Conservation (phyloP, 2,797 vertebrate genomes). For the Falco columbarius region DNA sequence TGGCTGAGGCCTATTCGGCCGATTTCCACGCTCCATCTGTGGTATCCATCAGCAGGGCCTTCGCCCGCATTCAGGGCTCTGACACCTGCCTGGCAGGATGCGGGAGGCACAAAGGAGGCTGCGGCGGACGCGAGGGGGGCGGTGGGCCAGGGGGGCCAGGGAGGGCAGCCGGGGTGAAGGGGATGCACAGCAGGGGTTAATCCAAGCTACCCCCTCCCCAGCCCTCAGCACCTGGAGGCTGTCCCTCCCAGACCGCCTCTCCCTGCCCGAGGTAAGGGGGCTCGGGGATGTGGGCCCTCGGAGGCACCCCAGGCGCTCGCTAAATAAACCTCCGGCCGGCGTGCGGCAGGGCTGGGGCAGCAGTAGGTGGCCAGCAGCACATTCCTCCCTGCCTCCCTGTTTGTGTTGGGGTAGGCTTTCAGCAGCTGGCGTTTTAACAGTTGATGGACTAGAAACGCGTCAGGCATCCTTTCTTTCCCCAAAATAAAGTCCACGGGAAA, state of each 20-base stretch:
- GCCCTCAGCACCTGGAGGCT: constrained; percentile 86
- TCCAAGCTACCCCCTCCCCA: constrained; percentile 86
- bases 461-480: background rate
- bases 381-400: background rate
- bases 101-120: constrained; percentile 84
- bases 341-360: background rate
- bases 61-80: constrained; percentile 90
- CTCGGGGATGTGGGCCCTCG: background rate
- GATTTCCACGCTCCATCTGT: constrained; percentile 99
- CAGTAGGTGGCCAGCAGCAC: background rate
- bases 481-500: background rate
- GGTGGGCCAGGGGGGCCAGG: constrained; percentile 55
- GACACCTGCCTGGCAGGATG: constrained; percentile 97
- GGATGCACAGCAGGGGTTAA: constrained; percentile 87
- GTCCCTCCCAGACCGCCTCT: constrained; percentile 63
- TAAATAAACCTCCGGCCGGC: background rate
- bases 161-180: constrained; percentile 70
- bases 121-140: constrained; percentile 79
- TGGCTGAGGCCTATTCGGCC: constrained; percentile 92
- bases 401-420: background rate
- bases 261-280: constrained; percentile 5
- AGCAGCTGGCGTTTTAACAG: background rate
- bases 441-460: background rate
- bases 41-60: constrained; percentile 95
- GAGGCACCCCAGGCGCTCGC: background rate